Percentiles rank a stretch among this genome's conserved stretches.
Conservation (phyloP, 2,888 invertebrate species). For the Proisotoma minuta region DNA sequence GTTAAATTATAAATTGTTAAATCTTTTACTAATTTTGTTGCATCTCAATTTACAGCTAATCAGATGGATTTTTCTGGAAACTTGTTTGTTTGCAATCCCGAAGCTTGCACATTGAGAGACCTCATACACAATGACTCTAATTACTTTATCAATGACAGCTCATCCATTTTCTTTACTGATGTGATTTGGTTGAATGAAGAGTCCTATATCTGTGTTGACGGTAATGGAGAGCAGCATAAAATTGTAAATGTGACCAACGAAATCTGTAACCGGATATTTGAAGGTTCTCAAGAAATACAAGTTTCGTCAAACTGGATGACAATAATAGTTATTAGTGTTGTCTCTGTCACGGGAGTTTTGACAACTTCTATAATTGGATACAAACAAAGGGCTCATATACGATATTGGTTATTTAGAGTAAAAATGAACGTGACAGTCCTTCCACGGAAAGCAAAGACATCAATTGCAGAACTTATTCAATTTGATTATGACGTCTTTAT, state of each 20-base stretch:
- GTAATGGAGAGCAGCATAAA: neutral
- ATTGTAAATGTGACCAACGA: constrained; percentile 15
- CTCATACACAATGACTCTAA: constrained; percentile 16
- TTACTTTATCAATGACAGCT: no score
- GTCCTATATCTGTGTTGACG: constrained; percentile 34
- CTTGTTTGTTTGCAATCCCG: constrained; percentile 60
- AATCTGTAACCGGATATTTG: constrained; percentile 6
- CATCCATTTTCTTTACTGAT: neutral
- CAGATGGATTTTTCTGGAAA: constrained; percentile 58
- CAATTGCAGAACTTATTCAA: constrained; percentile 1
- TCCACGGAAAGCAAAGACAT: constrained; percentile 28
- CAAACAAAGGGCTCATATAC: constrained; percentile 57
- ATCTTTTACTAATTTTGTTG: no score
- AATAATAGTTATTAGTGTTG: constrained; percentile 13
- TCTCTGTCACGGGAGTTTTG: constrained; percentile 13
- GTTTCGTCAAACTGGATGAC: constrained; percentile 7
- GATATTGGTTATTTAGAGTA: constrained; percentile 58
- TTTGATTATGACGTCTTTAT: constrained; percentile 64
- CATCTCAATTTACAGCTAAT: no score
- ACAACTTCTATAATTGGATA: constrained; percentile 48
- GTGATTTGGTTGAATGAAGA: constrained; percentile 6
- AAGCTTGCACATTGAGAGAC: constrained; percentile 51
- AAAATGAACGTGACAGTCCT: constrained; percentile 52
- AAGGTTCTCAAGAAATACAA: neutral
- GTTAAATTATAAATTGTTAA: no score